A percentile compares a stretch with the other conserved stretches of the same genome.
Evolutionary conservation across 2,888 invertebrate genomes (phyloP).

Genomic region (Trissolcus japonicus): DNA sequence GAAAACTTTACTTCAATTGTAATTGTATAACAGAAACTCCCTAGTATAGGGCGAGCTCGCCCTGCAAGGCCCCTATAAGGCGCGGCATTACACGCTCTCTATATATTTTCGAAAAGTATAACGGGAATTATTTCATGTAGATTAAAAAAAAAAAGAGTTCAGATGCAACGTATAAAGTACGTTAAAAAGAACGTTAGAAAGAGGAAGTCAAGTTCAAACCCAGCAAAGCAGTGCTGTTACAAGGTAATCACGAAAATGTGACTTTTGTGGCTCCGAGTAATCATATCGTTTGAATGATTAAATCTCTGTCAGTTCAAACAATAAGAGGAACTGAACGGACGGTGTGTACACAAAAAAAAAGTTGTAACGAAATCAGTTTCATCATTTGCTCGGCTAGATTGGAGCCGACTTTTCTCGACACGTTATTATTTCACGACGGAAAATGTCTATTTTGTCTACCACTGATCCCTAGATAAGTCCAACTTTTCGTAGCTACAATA

Average conservation of each 20-base stretch:
- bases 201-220: too few species aligned
- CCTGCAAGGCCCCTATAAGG: too few species aligned
- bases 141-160: background rate
- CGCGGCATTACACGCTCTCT: too few species aligned
- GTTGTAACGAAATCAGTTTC: slow-evolving; percentile 19
- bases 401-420: slow-evolving; percentile 16
- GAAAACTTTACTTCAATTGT: too few species aligned
- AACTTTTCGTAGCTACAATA: slow-evolving; percentile 35
- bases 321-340: slow-evolving; percentile 13
- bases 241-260: background rate
- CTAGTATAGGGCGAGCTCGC: too few species aligned
- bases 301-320: slow-evolving; percentile 34
- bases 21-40: too few species aligned
- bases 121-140: background rate
- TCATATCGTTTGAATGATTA: slow-evolving; percentile 33
- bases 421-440: slow-evolving; percentile 20
- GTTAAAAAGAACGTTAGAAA: too few species aligned
- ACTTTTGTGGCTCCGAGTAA: slow-evolving; percentile 13
- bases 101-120: background rate
- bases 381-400: slow-evolving; percentile 27
- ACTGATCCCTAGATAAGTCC: slow-evolving; percentile 45
- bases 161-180: too few species aligned
- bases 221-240: background rate
- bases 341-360: slow-evolving; percentile 28
- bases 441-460: slow-evolving; percentile 24